Percentiles rank a stretch among this genome's conserved stretches.
Conservation (phyloP, 2,113 vertebrate genomes). For the Shinisaurus crocodilurus region DNA sequence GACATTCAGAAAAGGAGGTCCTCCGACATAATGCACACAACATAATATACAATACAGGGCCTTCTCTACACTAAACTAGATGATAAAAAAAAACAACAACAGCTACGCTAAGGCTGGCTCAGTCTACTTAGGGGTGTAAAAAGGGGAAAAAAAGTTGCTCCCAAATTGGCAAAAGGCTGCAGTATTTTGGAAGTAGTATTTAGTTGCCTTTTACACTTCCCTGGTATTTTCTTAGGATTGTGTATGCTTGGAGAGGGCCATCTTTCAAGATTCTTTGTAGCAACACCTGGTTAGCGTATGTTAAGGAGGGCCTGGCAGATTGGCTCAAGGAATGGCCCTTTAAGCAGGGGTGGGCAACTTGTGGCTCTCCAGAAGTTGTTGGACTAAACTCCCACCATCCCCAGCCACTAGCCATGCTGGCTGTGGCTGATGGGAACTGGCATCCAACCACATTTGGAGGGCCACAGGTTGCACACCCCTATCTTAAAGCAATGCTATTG, state of each 20-base stretch:
- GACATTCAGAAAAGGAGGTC: slow-evolving; percentile 25
- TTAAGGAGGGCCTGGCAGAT: neutral
- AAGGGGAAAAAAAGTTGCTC: neutral
- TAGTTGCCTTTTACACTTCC: slow-evolving; percentile 44
- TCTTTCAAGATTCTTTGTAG: slow-evolving; percentile 23
- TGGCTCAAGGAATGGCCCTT: slow-evolving; percentile 3
- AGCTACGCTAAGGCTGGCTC: neutral
- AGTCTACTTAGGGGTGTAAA: slow-evolving; percentile 17
- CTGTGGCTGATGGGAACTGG: neutral
- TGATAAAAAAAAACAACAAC: neutral
- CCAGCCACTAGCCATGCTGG: neutral
- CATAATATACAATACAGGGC: neutral
- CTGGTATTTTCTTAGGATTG: slow-evolving; percentile 53
- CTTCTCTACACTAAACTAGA: neutral
- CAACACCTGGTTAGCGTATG: too few species aligned
- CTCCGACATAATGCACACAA: slow-evolving; percentile 23
- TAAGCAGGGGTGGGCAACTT: neutral
- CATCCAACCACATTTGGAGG: neutral
- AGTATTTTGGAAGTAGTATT: slow-evolving; percentile 38
- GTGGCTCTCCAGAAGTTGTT: neutral
- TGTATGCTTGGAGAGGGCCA: slow-evolving; percentile 54
- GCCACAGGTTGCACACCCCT: neutral
- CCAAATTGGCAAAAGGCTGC: slow-evolving; percentile 34
- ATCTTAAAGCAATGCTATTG: slow-evolving; percentile 56
- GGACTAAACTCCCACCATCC: neutral